Conservation (phyloP, 2,888 invertebrate genomes). For the Oxycera nigricornis region DNA sequence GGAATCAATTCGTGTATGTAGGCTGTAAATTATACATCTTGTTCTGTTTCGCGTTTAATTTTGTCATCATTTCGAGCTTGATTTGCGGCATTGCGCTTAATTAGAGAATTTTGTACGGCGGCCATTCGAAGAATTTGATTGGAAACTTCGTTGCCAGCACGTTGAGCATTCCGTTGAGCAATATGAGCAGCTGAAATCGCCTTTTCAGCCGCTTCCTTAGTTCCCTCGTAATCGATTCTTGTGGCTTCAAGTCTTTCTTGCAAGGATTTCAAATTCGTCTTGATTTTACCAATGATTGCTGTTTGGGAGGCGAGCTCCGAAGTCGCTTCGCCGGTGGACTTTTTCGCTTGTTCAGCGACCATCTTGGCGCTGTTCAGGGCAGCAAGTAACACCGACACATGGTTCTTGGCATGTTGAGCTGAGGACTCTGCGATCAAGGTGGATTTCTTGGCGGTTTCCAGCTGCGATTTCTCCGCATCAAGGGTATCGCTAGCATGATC, state of each 20-base stretch:
- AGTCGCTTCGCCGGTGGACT: slow-evolving; percentile 74
- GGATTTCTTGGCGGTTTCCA: slow-evolving; percentile 75
- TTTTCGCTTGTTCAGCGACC: slow-evolving; percentile 74
- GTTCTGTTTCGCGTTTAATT: too few species aligned
- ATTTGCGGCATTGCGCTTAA: not conserved
- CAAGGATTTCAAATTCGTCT: slow-evolving; percentile 70
- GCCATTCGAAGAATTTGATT: not conserved
- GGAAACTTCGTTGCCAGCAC: slow-evolving; percentile 2
- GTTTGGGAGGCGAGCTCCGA: slow-evolving; percentile 79
- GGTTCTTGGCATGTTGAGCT: slow-evolving; percentile 74
- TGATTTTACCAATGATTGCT: slow-evolving; percentile 78
- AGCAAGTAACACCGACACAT: slow-evolving; percentile 73
- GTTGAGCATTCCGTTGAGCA: slow-evolving; percentile 72
- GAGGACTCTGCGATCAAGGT: slow-evolving; percentile 73
- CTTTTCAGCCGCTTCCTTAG: slow-evolving; percentile 75
- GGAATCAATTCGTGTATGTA: too few species aligned
- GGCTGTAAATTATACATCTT: too few species aligned
- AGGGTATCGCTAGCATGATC: slow-evolving; percentile 73
- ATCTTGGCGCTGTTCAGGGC: slow-evolving; percentile 79
- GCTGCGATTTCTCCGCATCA: slow-evolving; percentile 73
- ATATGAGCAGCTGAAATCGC: slow-evolving; percentile 71
- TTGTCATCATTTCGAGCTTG: too few species aligned
- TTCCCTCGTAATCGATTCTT: slow-evolving; percentile 77
- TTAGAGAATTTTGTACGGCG: not conserved
- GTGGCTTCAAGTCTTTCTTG: slow-evolving; percentile 74